A percentile compares a stretch with the other conserved stretches of the same genome.
Evolutionary conservation across 35 echinoderm and acorn worm species (phyloP).

Genomic region (Stichopus chloronotus): DNA sequence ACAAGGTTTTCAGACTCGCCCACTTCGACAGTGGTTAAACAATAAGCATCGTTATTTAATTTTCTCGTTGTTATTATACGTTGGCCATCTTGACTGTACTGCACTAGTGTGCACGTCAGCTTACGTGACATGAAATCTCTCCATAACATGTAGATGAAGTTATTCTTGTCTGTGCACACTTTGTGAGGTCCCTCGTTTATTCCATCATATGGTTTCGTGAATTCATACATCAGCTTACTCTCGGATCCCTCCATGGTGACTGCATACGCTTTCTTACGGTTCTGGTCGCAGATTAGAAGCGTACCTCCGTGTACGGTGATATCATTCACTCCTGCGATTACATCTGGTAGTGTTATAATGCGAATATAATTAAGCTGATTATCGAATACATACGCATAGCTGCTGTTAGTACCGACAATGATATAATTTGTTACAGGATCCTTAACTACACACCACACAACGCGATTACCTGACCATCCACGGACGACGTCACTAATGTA

Average conservation of each 20-base stretch:
- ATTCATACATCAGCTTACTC: conserved; percentile 18
- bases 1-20: no score
- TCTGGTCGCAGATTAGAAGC: background rate
- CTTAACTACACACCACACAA: background rate
- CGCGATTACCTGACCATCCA: background rate
- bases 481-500: background rate
- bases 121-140: background rate
- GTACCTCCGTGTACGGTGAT: background rate
- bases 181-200: background rate
- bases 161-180: background rate
- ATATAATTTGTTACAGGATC: conserved; percentile 6
- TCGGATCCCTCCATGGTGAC: background rate
- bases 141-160: conserved; percentile 25
- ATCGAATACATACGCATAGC: background rate
- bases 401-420: conserved; percentile 8
- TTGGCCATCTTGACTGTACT: background rate
- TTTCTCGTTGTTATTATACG: background rate
- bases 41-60: background rate
- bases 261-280: background rate
- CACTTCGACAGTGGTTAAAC: background rate
- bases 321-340: background rate
- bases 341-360: background rate
- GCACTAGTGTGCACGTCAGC: background rate
- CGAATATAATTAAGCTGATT: background rate
- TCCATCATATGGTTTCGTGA: conserved; percentile 1